Evolutionary conservation across 1,140 invertebrate species (phyloP), one percentile per base, ranked within the genome.

Genomic region (Scylla paramamosain): DNA sequence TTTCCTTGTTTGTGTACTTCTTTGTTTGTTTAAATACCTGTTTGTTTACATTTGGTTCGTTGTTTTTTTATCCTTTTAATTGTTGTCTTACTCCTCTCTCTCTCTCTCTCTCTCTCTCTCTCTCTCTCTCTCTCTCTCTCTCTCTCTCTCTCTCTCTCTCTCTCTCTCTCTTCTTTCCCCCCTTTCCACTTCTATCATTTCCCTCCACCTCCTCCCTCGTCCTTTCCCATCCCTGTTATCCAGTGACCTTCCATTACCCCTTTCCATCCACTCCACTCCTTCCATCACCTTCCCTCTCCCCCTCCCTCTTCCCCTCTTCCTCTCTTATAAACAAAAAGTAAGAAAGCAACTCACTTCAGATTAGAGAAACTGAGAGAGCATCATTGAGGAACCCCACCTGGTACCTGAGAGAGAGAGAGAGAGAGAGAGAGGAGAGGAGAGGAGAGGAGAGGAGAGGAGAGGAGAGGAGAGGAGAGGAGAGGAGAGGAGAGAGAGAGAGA

Each of bases 71-170:
- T 28, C 67, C 28, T 39, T 25, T 29, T 12, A 59, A 28, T 0
- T 84, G 46, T n/a, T 29, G 0, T 45, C 91, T 92, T 20, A 20
- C 67, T 31, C 52, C 32, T 29, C 59, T 16, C 45, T 52, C 7
- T 32, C 46, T 91, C n/a, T 4, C 39, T 82, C 67, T 29, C 88
- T 90, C 88, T 90, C 91, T 28, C 67, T 52, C 32, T 83, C 91
- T 92, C 67, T 39, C 45, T 28, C 67, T 45, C 45, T 4, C 4
- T 28, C 7, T 25, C 28, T 20, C 8, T 8, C 39, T 4, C 20
- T 39, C n/a, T 28, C 45, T 46, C 20, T 90, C 48, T n/a, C 89
- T 46, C 28, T 59, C 32, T 46, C 45, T 48, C 89, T 48, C 89
- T 46, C 12, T 48, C 32, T 91, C 28, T 16, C 28, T 14, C 89